A percentile compares a stretch with the other conserved stretches of the same genome.
Conservation (phyloP, 2,797 vertebrate genomes). For the Aldrovandia affinis region DNA sequence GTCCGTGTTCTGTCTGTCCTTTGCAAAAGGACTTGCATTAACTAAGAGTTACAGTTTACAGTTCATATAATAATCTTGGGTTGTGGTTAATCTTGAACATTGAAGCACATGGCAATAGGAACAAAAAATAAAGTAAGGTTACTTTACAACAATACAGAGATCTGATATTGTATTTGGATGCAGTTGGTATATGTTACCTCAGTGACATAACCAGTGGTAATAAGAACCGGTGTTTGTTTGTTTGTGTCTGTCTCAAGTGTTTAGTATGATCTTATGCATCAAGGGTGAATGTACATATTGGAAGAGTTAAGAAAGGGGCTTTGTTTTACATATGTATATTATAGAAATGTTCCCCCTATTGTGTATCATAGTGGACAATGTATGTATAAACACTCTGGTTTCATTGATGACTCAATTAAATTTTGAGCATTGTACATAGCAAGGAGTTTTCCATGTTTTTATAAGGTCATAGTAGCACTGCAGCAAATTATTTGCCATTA, state of each 20-base stretch:
- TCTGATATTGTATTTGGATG: not conserved
- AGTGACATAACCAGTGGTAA: not conserved
- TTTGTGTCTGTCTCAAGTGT: not conserved
- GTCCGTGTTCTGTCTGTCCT: not conserved
- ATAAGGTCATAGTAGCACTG: not conserved
- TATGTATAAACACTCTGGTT: not conserved
- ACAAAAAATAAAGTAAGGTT: no score
- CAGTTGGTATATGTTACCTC: not conserved
- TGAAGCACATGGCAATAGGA: not conserved
- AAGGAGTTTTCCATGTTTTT: no score
- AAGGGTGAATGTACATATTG: not conserved
- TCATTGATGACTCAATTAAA: not conserved
- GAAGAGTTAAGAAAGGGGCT: not conserved
- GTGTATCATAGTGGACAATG: not conserved
- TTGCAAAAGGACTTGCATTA: not conserved
- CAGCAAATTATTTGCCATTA: not conserved
- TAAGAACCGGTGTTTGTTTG: no score
- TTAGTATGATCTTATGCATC: not conserved
- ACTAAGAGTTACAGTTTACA: not conserved
- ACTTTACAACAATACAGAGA: not conserved
- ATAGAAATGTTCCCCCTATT: not conserved
- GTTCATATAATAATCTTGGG: not conserved
- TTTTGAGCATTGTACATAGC: no score
- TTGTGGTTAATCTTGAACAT: not conserved
- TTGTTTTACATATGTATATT: not conserved